A percentile compares a stretch with the other conserved stretches of the same genome.
Evolutionary conservation across 2,888 invertebrate genomes (phyloP).

Genomic region (Heliothis peltigera): DNA sequence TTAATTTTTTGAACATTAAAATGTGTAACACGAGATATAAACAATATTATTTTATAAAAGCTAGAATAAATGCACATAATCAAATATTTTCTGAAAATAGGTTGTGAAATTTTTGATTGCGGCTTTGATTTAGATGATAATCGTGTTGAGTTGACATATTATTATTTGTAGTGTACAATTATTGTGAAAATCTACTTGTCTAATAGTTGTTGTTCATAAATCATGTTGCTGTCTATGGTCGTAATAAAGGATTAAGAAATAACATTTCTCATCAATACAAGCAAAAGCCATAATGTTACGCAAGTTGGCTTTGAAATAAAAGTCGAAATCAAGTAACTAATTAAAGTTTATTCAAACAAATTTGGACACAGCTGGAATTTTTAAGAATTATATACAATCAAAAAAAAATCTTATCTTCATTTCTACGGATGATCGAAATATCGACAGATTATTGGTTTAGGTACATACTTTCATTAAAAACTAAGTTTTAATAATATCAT

Average conservation of each 20-base stretch:
- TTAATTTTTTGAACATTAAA: constrained; percentile 39
- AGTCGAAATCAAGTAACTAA: constrained; percentile 44
- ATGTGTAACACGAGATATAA: constrained; percentile 29
- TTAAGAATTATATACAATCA: constrained; percentile 45
- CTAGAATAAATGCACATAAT: constrained; percentile 46
- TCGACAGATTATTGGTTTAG: constrained; percentile 28
- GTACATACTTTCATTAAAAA: constrained; percentile 39
- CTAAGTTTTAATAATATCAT: constrained; percentile 59
- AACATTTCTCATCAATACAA: constrained; percentile 14
- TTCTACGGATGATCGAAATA: constrained; percentile 43
- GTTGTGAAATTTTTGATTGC: constrained; percentile 40
- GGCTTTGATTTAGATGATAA: constrained; percentile 33
- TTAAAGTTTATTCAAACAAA: constrained; percentile 50
- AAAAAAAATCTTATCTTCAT: constrained; percentile 33
- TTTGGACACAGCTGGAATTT: constrained; percentile 52
- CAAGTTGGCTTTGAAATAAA: constrained; percentile 42
- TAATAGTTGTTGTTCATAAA: constrained; percentile 55
- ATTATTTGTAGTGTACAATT: constrained; percentile 54
- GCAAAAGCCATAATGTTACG: neutral
- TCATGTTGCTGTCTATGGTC: constrained; percentile 39
- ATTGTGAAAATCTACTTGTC: constrained; percentile 58
- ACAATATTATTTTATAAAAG: constrained; percentile 34
- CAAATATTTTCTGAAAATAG: constrained; percentile 40
- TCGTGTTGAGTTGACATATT: constrained; percentile 46
- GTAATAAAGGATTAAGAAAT: constrained; percentile 16